Base-by-base conservation (phyloP, 1,140 invertebrate genomes). In the Pogonomyrmex californicus region DNA sequence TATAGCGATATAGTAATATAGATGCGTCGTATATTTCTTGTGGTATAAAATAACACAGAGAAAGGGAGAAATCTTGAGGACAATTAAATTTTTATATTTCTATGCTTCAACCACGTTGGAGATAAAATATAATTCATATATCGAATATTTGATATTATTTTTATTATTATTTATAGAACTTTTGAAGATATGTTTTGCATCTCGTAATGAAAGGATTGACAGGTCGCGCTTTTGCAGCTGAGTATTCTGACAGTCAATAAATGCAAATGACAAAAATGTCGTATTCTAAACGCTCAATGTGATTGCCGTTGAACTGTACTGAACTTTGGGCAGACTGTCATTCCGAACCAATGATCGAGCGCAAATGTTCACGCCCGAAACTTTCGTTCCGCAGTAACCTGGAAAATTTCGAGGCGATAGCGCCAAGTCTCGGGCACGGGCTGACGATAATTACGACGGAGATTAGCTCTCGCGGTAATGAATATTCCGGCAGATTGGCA, bases 401-500 rank as follows among this genome's bases (percentile, higher is more conserved):
- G 54, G 68, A 83, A 83, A 83, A 83, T 75, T 75, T 7, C 33
- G 68, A 70, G 56, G 54, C 54, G 54, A 75, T 75, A 75, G 54
- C 38, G 23, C 41, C 79, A 54, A 83, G 68, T 75, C 54, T 83
- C 51, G 66, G 9, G 56, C 30, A 51, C 54, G 44, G n/a, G 63
- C 30, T 51, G 77, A 56, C 44, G 76, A 82, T 90, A 88, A 90
- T 90, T 88, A 90, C 68, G 63, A 65, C 47, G 79, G 85, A 85
- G 88, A 85, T 90, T 90, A 90, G 79, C 86, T 76, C 41, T 87
- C 78, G 63, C 60, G 62, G 75, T 87, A 90, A 90, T 90, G 89
- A 89, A 90, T 90, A 90, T 90, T 83, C 79, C 79, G 62, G 68
- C 68, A 76, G 86, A 90, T 90, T 90, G 89, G 75, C 73, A 87